Evolutionary conservation across 2,888 invertebrate genomes (phyloP), one percentile per base, ranked within the genome.

Genomic region (Cataglyphis albicans): DNA sequence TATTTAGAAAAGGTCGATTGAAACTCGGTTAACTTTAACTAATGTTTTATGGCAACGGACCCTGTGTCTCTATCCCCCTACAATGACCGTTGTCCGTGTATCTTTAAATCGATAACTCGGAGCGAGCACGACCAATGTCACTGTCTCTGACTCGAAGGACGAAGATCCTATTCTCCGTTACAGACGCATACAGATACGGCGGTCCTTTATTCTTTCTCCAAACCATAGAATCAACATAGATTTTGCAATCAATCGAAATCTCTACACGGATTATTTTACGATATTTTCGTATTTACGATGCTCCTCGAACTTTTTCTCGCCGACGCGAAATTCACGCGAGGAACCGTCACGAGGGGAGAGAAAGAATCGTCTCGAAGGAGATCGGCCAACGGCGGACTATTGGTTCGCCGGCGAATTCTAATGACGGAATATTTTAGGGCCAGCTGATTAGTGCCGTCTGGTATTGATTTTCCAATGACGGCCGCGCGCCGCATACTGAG

Each of bases 401-500:
- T 90, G 90, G 89, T 7, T 52, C 52, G 6, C 90, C 83, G 83
- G 76, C 86, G 88, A 89, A 86, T 91, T 88, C 87, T 90, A 91
- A 92, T 91, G 93, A 93, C 91, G 91, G 91, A 91, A 91, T 91
- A 91, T 93, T 92, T 93, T 92, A 87, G 67, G 91, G 88, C 91
- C 93, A 93, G 93, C 94, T 94, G 94, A 94, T 94, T 93, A 94
- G 93, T 92, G 90, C 91, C 91, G 93, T 92, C 92, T 93, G 92
- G 93, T 94, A 94, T 94, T 94, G 94, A 94, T 94, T 94, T 94
- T 93, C 89, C 92, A 92, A 93, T 92, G 92, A 93, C 91, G 89
- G 82, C 88, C 89, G 87, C 85, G 68, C 87, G 87, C 88, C 89
- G 87, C 92, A 87, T 88, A 89, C 90, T 86, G 87, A 88, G 85